Base-by-base conservation (phyloP, 2,888 invertebrate genomes). In the Cephalotes varians region DNA sequence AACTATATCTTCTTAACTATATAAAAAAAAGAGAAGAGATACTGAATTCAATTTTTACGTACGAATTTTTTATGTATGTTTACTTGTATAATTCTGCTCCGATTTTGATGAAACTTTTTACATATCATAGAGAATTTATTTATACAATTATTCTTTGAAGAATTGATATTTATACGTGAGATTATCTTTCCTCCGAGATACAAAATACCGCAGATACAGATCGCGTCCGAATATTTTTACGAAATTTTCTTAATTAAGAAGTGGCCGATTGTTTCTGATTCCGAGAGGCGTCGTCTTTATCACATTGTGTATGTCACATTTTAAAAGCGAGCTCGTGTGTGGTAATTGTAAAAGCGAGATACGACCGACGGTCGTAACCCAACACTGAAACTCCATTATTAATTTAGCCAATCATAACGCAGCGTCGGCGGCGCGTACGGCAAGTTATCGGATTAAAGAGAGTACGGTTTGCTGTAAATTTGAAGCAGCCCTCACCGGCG, bases 331-430 rank as follows among this genome's bases (percentile, higher is more conserved):
- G 15, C 65, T n/a, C 65, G 51, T 64, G 49, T 76, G 51, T 51
- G 37, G 6, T 65, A 76, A 76, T 76, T 76, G 54, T 64, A 67
- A 21, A 77, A 49, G 71, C 47, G 60, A 72, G 44, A 44, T 49
- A 80, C 80, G 73, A 21, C 28, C 62, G 80, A 72, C 47, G 58
- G 7, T 65, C 44, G 73, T 72, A 79, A 79, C 72, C 47, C 73
- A 58, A 72, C 79, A 79, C 47, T 73, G 79, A 81, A 74, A 81
- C 60, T 73, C 51, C 60, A 74, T 73, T 81, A 74, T 79, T 79
- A 79, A 72, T 79, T 76, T 76, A 76, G 76, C 67, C 76, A 76
- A 76, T 76, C 76, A 76, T 76, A 76, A 65, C 76, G 65, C 54
- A 76, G 40, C 40, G 49, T 37, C 65, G 37, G 51, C 51, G 34